Percentiles rank a stretch among this genome's conserved stretches.
phyloP scores from a whole-genome alignment of 2,797 vertebrate genomes.

The Perodicticus potto region DNA sequence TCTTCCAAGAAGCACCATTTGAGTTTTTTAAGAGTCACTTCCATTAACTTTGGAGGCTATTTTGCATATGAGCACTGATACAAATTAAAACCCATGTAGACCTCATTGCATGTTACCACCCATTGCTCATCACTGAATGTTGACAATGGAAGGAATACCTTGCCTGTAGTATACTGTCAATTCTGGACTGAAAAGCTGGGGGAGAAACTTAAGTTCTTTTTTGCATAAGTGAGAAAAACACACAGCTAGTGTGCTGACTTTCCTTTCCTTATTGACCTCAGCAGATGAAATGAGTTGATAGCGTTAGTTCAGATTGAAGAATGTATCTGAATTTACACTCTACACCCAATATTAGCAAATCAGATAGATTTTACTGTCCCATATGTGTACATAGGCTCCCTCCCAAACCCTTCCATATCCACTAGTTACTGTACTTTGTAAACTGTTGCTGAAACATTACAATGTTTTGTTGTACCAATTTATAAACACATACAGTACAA shows the following conservation, averaged over 20 bases:
- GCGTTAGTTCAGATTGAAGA: conserved; percentile 81
- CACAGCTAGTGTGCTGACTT: background rate
- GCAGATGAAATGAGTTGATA: conserved; percentile 1
- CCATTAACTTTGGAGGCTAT: background rate
- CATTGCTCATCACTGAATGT: conserved; percentile 14
- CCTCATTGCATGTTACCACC: conserved; percentile 49
- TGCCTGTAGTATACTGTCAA: background rate
- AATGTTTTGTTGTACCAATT: conserved; percentile 86
- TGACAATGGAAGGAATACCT: conserved; percentile 52
- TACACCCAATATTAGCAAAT: conserved; percentile 82
- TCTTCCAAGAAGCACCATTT: conserved; percentile 75
- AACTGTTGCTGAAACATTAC: conserved; percentile 87
- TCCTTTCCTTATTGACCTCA: background rate
- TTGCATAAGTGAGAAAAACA: no score
- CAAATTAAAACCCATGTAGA: background rate
- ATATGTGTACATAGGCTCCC: conserved; percentile 77
- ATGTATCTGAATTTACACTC: conserved; percentile 77
- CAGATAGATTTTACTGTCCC: conserved; percentile 82
- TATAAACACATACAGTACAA: conserved; percentile 90
- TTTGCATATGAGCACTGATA: background rate
- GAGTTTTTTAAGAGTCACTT: conserved; percentile 63
- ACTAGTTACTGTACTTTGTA: conserved; percentile 85
- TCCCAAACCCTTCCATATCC: conserved; percentile 71
- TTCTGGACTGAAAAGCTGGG: conserved; percentile 68
- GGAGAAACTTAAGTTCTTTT: conserved; percentile 61